Conservation (phyloP, 2,113 vertebrate species). For the Salvelinus sp. region DNA sequence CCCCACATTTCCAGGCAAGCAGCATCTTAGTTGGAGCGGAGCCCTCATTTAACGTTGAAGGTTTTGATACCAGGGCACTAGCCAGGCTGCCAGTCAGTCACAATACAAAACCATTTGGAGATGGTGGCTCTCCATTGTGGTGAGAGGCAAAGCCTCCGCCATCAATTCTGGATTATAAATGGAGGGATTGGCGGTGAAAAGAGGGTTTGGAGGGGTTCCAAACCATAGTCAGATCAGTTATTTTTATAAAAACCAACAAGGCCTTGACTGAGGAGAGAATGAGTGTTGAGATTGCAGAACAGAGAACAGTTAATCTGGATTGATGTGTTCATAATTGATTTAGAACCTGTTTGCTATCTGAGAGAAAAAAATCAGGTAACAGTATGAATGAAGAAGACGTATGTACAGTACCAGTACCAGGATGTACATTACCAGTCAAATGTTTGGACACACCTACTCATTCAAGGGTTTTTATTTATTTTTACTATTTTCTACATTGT, state of each 20-base stretch:
- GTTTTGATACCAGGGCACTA: conserved; percentile 10
- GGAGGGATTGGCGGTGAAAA: conserved; percentile 58
- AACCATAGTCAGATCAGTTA: conserved; percentile 38
- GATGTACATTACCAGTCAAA: background rate
- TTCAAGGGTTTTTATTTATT: too few relatives aligned
- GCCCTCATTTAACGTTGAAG: conserved; percentile 7
- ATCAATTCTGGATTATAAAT: conserved; percentile 64
- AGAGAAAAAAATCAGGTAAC: too few relatives aligned
- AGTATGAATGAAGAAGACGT: too few relatives aligned
- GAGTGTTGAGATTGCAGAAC: conserved; percentile 22
- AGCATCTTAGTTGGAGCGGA: background rate
- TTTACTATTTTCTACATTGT: too few relatives aligned
- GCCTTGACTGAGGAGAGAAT: conserved; percentile 19
- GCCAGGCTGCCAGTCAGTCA: background rate
- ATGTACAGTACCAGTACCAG: too few relatives aligned
- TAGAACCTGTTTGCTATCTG: conserved; percentile 9
- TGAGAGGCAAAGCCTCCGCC: conserved; percentile 20
- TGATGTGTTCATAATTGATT: conserved; percentile 28
- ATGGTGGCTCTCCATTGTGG: conserved; percentile 10
- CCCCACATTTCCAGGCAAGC: background rate
- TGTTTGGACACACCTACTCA: too few relatives aligned
- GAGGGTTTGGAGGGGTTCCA: conserved; percentile 52
- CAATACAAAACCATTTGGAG: conserved; percentile 19
- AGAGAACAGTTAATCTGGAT: conserved; percentile 37
- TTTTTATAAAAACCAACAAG: conserved; percentile 14